Base-by-base conservation (phyloP, 2,888 invertebrate species). In the Parochlus steinenii region DNA sequence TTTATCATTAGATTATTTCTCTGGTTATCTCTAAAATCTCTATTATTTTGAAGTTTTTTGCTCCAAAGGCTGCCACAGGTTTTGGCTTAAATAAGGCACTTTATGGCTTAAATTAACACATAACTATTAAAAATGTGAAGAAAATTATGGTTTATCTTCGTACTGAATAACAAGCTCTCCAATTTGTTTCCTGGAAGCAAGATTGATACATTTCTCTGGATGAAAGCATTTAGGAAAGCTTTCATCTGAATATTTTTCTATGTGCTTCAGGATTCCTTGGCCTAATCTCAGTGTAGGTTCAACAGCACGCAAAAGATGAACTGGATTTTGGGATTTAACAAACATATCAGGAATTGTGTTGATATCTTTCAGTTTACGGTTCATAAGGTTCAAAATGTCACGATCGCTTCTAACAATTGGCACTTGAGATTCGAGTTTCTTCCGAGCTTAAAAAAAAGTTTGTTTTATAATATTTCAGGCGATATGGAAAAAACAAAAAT, bases 301-400 rank as follows among this genome's bases (percentile, higher is more conserved):
- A 6, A 80, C 75, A 17, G 79, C 82, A 35, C 83, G 67, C 52
- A 86, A 65, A 28, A 75, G 66, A 55, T 82, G 83, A 36, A 81
- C 53, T 38, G 71, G 62, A 18, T 59, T 50, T 43, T 69, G 63
- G 33, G 69, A 64, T 25, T 67, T 62, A 6, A 79, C 60, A 48
- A 85, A 82, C 67, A 83, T 69, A 41, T 74, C 70, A 45, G 74
- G 70, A 19, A 83, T 56, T 40, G 64, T 66, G 38, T 67, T 62
- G 2, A 60, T 52, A 25, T 56, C 51, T 41, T 59, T 54, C 36
- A 55, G 51, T 10, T 56, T 46, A 18, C 60, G 51, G 32, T 58
- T 54, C 17, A 69, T 45, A 19, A 74, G 49, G 39, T 58, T 56
- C 17, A 58, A 53, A 40, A 77, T 71, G 45, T 80, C 79, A 46